Evolutionary conservation across 2,888 invertebrate genomes (phyloP), one percentile per base, ranked within the genome.

Genomic region (Drosophila niveifrons): DNA sequence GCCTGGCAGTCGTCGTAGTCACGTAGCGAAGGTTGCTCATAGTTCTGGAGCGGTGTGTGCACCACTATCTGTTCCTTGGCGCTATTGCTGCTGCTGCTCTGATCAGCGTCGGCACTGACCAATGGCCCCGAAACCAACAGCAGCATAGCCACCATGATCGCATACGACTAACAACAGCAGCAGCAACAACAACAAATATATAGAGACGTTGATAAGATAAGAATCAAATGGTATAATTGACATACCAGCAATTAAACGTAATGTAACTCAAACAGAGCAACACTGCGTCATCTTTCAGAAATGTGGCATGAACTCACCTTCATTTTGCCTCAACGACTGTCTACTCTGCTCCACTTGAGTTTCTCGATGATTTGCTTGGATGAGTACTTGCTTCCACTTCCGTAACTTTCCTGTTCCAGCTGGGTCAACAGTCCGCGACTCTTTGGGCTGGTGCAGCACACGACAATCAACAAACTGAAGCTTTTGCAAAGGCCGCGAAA

Each of bases 21-120:
- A 3, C 58, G 67, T n/a, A 91, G 17, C 3, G 90, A 84, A 0
- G 91, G 91, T 41, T 90, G 88, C 7, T 90, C 86, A 63, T 91
- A 91, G 50, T 84, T 77, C 28, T 89, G 80, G 7, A 89, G 67
- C 3, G 82, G 86, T 0, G 91, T 91, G 0, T 90, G 78, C 28
- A 91, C 83, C 31, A 91, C 80, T 53, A 91, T 81, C 1, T 84
- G 82, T 44, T 78, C 73, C 55, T 70, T 75, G 10, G n/a, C 10
- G 11, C 44, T 23, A 6, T 6, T 15, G 18, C 31, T 23, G 23
- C 23, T 15, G 18, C 31, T 34, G 15, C 9, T 39, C 13, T 28
- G 23, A 3, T 39, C 48, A 10, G 13, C 39, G 10, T 66, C 39
- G 4, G 34, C 57, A 17, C 47, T 66, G 47, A 56, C 59, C 46